A percentile compares a stretch with the other conserved stretches of the same genome.
phyloP scores from a whole-genome alignment of 2,797 vertebrate genomes.

The Adelosebastes latens region DNA sequence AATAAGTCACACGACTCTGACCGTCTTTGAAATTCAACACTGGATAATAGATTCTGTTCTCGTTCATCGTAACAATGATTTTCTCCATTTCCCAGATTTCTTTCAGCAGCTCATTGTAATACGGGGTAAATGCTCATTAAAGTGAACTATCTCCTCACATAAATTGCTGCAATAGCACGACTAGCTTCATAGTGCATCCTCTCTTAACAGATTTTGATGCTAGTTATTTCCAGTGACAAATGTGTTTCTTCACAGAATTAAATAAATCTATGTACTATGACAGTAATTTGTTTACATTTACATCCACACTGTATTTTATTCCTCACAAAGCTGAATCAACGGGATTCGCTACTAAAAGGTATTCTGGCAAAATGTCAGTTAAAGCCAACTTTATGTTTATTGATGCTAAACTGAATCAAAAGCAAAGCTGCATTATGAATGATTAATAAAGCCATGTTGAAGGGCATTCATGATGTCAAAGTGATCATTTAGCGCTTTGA shows the following conservation, averaged over 20 bases:
- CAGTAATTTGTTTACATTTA: not conserved
- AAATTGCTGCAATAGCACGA: not conserved
- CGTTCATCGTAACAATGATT: not conserved
- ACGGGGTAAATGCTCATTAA: not conserved
- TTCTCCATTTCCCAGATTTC: not conserved
- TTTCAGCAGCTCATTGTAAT: not conserved
- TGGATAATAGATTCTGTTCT: not conserved
- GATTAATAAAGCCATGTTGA: conserved; percentile 12
- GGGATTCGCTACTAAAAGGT: not conserved
- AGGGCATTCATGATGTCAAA: conserved; percentile 16
- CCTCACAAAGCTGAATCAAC: not conserved
- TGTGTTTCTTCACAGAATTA: not conserved
- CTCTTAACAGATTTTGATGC: not conserved
- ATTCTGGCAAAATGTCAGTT: conserved; percentile 13
- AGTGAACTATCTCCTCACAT: not conserved
- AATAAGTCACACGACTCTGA: not conserved
- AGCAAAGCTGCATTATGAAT: conserved; percentile 13
- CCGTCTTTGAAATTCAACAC: not conserved
- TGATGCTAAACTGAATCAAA: conserved; percentile 22
- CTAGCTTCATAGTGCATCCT: not conserved
- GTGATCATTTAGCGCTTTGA: conserved; percentile 23
- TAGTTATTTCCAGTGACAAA: not conserved
- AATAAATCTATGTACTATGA: not conserved
- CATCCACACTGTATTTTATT: not conserved
- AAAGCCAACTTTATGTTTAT: conserved; percentile 4